Percentiles rank a stretch among this genome's conserved stretches.
Evolutionary conservation across 2,888 invertebrate species (phyloP).

Genomic region (Alsophila aescularia): DNA sequence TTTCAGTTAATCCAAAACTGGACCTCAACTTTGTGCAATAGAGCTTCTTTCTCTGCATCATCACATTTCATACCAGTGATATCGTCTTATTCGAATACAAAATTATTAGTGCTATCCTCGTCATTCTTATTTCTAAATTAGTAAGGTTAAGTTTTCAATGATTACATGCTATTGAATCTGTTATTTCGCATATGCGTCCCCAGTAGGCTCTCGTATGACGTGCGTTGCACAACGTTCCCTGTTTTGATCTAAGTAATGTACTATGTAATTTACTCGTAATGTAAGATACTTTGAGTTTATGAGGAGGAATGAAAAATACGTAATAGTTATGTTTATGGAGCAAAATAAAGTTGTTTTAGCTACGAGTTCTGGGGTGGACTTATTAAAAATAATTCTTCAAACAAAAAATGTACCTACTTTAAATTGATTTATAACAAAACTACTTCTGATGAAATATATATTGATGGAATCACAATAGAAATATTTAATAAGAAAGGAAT

Average conservation of each 20-base stretch:
- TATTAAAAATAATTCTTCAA: too few relatives aligned
- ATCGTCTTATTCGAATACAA: slow-evolving; percentile 13
- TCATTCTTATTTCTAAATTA: rapidly evolving
- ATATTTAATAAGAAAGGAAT: too few relatives aligned
- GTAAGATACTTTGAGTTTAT: slow-evolving; percentile 29
- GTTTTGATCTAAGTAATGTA: slow-evolving; percentile 51
- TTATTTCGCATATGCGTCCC: slow-evolving; percentile 50
- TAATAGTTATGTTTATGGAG: slow-evolving; percentile 6
- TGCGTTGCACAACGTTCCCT: slow-evolving; percentile 54
- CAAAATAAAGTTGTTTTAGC: too few relatives aligned
- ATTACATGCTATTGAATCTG: slow-evolving; percentile 5
- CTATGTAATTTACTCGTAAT: slow-evolving; percentile 48
- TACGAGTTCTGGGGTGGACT: too few relatives aligned
- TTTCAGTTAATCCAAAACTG: slow-evolving; percentile 9
- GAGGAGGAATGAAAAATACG: slow-evolving; percentile 9
- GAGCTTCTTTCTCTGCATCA: slow-evolving; percentile 15
- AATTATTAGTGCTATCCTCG: not conserved
- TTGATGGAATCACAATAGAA: too few relatives aligned
- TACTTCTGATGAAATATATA: too few relatives aligned
- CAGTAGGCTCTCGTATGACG: slow-evolving; percentile 62
- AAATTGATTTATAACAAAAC: too few relatives aligned
- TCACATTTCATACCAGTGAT: slow-evolving; percentile 11
- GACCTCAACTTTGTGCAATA: slow-evolving; percentile 11
- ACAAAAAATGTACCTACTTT: too few relatives aligned
- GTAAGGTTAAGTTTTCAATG: slow-evolving; percentile 20